Conservation (phyloP, 2,113 vertebrate species). For the Pteronura brasiliensis region DNA sequence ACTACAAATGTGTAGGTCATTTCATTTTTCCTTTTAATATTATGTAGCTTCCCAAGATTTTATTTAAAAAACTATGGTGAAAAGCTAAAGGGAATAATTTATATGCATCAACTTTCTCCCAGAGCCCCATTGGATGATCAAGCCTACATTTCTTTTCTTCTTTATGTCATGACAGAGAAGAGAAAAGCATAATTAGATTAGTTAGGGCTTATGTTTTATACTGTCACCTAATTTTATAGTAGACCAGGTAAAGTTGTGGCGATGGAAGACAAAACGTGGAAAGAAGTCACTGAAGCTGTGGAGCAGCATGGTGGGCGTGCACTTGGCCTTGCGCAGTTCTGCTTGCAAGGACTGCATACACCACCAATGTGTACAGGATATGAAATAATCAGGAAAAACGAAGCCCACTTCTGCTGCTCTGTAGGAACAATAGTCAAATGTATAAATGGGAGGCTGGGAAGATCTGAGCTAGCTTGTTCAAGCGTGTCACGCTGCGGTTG, state of each 20-base stretch:
- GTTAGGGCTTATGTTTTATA: constrained; percentile 56
- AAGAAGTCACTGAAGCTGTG: constrained; percentile 27
- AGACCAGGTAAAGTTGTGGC: constrained; percentile 47
- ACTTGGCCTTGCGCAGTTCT: not conserved
- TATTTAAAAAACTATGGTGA: not conserved
- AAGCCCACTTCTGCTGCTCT: not conserved
- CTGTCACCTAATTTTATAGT: constrained; percentile 54
- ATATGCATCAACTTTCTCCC: not conserved
- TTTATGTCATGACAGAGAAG: constrained; percentile 40
- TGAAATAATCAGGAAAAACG: not conserved
- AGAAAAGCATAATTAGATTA: constrained; percentile 65
- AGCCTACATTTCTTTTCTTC: constrained; percentile 37
- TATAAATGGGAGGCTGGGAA: not conserved
- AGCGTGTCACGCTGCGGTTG: not conserved
- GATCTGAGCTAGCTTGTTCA: not conserved
- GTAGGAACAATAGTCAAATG: not conserved
- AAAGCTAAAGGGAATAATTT: constrained; percentile 51
- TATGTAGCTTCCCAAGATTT: not conserved
- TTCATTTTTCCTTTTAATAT: constrained; percentile 5
- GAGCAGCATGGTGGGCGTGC: not conserved
- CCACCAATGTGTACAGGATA: not conserved
- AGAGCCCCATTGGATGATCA: constrained; percentile 39
- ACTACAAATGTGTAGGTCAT: not conserved
- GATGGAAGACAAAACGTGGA: constrained; percentile 45
- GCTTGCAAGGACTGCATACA: not conserved